Percentiles rank a stretch among this genome's conserved stretches.
phyloP scores from a whole-genome alignment of 2,797 vertebrate genomes.

The Clarias pachynema region DNA sequence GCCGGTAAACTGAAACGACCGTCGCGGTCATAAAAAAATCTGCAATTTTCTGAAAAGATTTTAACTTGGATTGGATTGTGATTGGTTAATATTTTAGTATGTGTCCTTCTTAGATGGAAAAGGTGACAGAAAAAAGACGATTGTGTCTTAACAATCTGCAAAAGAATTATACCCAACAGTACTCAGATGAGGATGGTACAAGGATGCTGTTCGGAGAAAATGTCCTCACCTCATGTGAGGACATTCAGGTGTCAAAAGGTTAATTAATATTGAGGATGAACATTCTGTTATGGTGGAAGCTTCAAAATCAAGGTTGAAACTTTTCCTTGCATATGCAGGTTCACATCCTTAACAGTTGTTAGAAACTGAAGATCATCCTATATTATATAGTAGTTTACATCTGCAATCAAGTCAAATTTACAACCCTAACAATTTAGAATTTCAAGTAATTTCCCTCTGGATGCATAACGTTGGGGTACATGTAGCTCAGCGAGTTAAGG shows the following conservation, averaged over 20 bases:
- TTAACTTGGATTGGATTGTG: neutral
- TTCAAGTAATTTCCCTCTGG: too few species aligned
- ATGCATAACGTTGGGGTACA: too few species aligned
- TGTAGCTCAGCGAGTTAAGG: too few species aligned
- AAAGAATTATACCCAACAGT: too few species aligned
- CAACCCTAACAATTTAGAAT: neutral
- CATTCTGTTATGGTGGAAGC: neutral
- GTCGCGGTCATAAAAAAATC: neutral
- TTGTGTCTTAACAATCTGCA: too few species aligned
- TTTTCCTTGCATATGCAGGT: neutral
- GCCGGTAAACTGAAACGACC: slow-evolving; percentile 7
- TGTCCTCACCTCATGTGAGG: too few species aligned
- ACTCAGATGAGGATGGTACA: too few species aligned
- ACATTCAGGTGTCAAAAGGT: too few species aligned
- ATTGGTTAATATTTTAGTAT: too few species aligned
- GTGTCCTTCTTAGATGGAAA: neutral
- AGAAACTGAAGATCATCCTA: neutral
- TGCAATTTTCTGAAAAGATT: neutral
- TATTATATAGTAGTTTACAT: neutral
- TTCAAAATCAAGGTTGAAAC: too few species aligned
- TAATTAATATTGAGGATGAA: neutral
- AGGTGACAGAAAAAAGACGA: neutral
- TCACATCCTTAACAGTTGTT: neutral
- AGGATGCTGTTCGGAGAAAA: too few species aligned
- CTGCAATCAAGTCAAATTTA: neutral